Evolutionary conservation across 2,888 invertebrate species (phyloP).

Genomic region (Meteorus colon): DNA sequence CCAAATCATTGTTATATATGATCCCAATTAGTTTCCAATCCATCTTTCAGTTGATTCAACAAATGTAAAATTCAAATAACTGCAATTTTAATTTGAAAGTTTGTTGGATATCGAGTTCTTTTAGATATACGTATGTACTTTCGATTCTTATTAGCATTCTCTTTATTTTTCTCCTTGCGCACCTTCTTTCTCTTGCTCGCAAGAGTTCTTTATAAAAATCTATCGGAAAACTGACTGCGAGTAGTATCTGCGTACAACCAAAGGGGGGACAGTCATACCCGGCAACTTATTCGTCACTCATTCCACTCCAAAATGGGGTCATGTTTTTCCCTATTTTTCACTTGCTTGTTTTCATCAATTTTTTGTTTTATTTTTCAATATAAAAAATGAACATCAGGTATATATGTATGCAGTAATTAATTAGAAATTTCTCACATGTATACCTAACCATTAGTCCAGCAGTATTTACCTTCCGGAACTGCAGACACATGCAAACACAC

Average conservation of each 20-base stretch:
- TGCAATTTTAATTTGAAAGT: too few species aligned
- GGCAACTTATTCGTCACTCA: slow-evolving; percentile 32
- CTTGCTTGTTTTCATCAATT: neutral
- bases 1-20: neutral
- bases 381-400: neutral
- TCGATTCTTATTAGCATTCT: slow-evolving; percentile 1
- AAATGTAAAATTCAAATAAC: too few species aligned
- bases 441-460: neutral
- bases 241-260: slow-evolving; percentile 27
- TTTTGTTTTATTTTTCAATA: neutral
- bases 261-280: slow-evolving; percentile 28
- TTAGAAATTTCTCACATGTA: slow-evolving; percentile 3
- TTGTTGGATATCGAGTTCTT: neutral
- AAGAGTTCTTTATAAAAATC: neutral
- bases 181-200: neutral
- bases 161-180: slow-evolving; percentile 16
- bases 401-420: neutral
- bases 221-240: slow-evolving; percentile 31
- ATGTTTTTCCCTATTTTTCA: slow-evolving; percentile 7
- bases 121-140: slow-evolving; percentile 21
- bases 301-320: slow-evolving; percentile 35
- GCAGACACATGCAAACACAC: neutral
- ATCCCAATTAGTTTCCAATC: too few species aligned
- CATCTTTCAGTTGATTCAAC: too few species aligned
- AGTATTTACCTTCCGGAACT: neutral